Evolutionary conservation across 2,888 invertebrate genomes (phyloP).

Genomic region (Dysmachus trigonus): DNA sequence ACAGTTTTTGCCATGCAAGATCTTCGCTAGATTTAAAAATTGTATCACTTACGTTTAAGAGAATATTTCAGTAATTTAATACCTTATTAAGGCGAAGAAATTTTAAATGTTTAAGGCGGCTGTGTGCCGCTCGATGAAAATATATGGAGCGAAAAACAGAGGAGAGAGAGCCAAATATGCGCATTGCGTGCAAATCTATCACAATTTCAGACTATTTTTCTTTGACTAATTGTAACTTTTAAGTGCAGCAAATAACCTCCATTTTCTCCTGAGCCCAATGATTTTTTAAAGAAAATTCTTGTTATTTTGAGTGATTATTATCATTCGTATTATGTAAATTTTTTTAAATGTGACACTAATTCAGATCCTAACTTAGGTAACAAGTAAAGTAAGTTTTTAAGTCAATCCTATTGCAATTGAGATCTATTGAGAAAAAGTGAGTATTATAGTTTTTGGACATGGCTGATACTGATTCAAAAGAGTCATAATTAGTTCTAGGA

Average conservation of each 20-base stretch:
- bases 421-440: too few relatives aligned
- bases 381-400: too few relatives aligned
- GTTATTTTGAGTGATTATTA: not conserved
- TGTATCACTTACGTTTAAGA: not conserved
- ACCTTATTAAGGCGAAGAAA: not conserved
- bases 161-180: not conserved
- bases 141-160: not conserved
- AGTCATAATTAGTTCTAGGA: too few relatives aligned
- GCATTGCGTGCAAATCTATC: not conserved
- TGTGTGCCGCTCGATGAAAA: not conserved
- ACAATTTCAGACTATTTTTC: not conserved
- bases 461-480: too few relatives aligned
- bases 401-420: too few relatives aligned
- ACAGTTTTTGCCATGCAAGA: not conserved
- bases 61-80: not conserved
- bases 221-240: not conserved
- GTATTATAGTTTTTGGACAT: too few relatives aligned
- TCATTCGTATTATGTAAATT: not conserved
- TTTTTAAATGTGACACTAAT: not conserved
- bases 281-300: not conserved
- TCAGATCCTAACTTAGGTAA: too few relatives aligned
- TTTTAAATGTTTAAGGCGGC: not conserved
- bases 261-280: not conserved
- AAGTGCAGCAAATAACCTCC: not conserved
- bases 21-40: not conserved